Evolutionary conservation across 2,113 vertebrate genomes (phyloP).

Genomic region (Labeo rohita): DNA sequence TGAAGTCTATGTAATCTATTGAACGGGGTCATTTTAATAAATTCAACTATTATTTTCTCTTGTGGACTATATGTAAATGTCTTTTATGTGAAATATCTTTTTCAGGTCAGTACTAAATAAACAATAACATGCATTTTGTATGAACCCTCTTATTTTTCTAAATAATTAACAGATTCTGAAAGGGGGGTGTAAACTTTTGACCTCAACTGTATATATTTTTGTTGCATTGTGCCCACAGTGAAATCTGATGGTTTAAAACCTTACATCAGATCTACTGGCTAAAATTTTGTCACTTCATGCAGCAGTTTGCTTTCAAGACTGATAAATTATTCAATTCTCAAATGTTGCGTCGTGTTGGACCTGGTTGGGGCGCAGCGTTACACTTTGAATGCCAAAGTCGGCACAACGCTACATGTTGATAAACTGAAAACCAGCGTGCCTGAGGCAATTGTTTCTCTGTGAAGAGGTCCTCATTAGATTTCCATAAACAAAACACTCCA

Average conservation of each 20-base stretch:
- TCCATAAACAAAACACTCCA: neutral
- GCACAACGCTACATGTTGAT: neutral
- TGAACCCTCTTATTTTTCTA: no score
- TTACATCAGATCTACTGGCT: neutral
- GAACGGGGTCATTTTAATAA: no score
- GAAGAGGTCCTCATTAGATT: constrained; percentile 13
- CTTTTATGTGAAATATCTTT: no score
- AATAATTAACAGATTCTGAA: no score
- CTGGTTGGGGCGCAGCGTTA: neutral
- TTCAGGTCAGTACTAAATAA: no score
- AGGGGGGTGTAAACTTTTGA: no score
- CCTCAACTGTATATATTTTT: no score
- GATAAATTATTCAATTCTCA: neutral
- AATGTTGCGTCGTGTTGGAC: neutral
- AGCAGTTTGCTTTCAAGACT: neutral
- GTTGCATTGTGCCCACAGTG: neutral
- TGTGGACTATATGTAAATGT: no score
- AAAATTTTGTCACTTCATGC: neutral
- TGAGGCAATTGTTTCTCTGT: neutral
- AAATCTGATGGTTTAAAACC: neutral
- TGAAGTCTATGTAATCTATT: no score
- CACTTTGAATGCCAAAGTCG: neutral
- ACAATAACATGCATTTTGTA: no score
- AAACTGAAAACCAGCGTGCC: constrained; percentile 7
- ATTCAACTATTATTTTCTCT: no score